Evolutionary conservation across 2,113 vertebrate genomes (phyloP), one percentile per base, ranked within the genome.

Genomic region (Labrus mixtus): DNA sequence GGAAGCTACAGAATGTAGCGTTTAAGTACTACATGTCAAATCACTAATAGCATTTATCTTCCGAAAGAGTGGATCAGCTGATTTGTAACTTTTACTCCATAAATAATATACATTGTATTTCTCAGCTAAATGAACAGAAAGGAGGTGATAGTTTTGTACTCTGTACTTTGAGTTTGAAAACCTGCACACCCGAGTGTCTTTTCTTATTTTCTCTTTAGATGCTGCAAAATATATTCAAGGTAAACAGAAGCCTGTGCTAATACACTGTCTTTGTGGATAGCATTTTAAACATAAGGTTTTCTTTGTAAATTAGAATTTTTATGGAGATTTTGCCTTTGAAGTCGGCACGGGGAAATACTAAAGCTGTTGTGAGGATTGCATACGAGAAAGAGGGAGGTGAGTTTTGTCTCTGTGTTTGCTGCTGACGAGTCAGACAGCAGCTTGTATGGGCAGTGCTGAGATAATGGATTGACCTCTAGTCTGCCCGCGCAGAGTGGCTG

Each of bases 381-480:
- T 22, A 51, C 6, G n/a, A 83, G 69, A 64, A 57, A 62, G 64
- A 76, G 41, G 54, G 57, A 48, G 70, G 70, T 22, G 71, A 61
- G 76, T 54, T 73, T 54, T 58, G 58, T 41, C 54, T 79, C 41
- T 61, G 73, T 62, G 68, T 81, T 70, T 75, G 72, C 75, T 87
- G 82, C 90, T 93, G 93, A 93, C 93, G 91, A 94, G 93, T 76
- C 91, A 76, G 89, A 93, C 92, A 92, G 94, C 90, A 89, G 92
- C 91, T 93, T 94, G 94, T 94, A 90, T 91, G 84, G 60, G 91
- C 92, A 54, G 78, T 78, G 81, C 89, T 92, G 59, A 94, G 94
- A 96, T 95, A 96, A 96, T 94, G 92, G 94, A 95, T 92, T 95
- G 95, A 95, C 95, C 93, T 94, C 90, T 92, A 23, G 91, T 92